Conservation (phyloP, 2,888 invertebrate genomes). For the Eristalis pertinax region DNA sequence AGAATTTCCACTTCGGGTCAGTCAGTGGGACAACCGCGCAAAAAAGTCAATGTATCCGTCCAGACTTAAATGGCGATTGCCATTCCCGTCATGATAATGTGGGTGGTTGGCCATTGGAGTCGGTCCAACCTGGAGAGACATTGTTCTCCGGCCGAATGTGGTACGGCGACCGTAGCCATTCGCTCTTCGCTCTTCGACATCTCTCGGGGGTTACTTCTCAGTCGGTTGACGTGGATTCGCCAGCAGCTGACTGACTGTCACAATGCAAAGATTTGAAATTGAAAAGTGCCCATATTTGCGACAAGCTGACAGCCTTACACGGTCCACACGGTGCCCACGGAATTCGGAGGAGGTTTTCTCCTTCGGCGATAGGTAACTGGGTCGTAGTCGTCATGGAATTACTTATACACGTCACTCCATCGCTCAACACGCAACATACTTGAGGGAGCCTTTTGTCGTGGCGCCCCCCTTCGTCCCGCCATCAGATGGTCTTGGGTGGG, state of each 20-base stretch:
- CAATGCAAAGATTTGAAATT: constrained; percentile 32
- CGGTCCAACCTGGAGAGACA: constrained; percentile 46
- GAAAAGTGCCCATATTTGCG: constrained; percentile 55
- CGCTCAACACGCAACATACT: constrained; percentile 30
- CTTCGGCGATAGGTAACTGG: constrained; percentile 43
- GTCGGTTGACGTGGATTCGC: constrained; percentile 25
- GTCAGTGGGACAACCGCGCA: constrained; percentile 48
- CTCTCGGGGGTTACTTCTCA: constrained; percentile 12
- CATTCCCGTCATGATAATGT: constrained; percentile 61
- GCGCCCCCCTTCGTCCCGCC: not conserved
- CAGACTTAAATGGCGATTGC: constrained; percentile 65
- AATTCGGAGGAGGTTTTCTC: constrained; percentile 30
- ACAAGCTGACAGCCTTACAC: constrained; percentile 25
- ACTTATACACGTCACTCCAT: constrained; percentile 39
- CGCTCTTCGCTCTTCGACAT: constrained; percentile 29
- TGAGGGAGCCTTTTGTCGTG: constrained; percentile 41
- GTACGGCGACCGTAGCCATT: constrained; percentile 1
- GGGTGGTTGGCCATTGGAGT: constrained; percentile 46
- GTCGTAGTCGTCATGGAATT: constrained; percentile 48
- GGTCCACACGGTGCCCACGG: not conserved
- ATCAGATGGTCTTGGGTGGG: not conserved
- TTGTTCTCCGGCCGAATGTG: constrained; percentile 10
- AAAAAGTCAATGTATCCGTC: constrained; percentile 40
- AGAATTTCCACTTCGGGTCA: constrained; percentile 60
- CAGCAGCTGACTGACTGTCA: constrained; percentile 20